Evolutionary conservation across 2,113 vertebrate species (phyloP), one percentile per base, ranked within the genome.

Genomic region (Pangasianodon hypophthalmus): DNA sequence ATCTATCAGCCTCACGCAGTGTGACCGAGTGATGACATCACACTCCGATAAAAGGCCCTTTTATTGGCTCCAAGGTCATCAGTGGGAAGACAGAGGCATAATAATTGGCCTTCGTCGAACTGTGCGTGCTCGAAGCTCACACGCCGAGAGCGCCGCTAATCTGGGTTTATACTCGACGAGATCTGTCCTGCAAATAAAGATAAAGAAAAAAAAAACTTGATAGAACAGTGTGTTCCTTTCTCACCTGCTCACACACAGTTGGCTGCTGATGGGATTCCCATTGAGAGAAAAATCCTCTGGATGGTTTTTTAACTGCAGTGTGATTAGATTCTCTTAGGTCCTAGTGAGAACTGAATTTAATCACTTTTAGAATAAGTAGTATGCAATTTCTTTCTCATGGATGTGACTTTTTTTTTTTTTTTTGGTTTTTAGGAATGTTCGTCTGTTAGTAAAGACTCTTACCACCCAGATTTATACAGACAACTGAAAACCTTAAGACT

Each of bases 1-100:
- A 88, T 90, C 71, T 44, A 90, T 90, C 79, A 87, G 73, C 67
- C 85, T 84, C 84, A 84, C n/a, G 50, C 50, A 32, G 79, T 85
- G 87, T 88, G 90, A 89, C 67, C 50, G 58, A 81, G 46, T 10
- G 71, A 90, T 92, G 91, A 87, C 89, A 88, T 92, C 91, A 92
- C 50, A 50, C 48, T 79, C 54, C 37, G 54, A 88, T 90, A 88
- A 91, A 37, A 88, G 84, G 50, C n/a, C 87, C 87, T 84, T 86
- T 91, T 88, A 90, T 90, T 88, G 89, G 52, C 67, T 67, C 37
- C 87, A 89, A 90, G 91, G 89, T 87, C 87, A 88, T 88, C 58
- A 88, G 52, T 73, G 52, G 26, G 67, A 84, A 21, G 13, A 58
- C 69, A 79, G 41, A 86, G 87, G 85, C 80, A 64, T 58, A 82